Base-by-base conservation (phyloP, 1,140 invertebrate species). In the Drosophila lini region DNA sequence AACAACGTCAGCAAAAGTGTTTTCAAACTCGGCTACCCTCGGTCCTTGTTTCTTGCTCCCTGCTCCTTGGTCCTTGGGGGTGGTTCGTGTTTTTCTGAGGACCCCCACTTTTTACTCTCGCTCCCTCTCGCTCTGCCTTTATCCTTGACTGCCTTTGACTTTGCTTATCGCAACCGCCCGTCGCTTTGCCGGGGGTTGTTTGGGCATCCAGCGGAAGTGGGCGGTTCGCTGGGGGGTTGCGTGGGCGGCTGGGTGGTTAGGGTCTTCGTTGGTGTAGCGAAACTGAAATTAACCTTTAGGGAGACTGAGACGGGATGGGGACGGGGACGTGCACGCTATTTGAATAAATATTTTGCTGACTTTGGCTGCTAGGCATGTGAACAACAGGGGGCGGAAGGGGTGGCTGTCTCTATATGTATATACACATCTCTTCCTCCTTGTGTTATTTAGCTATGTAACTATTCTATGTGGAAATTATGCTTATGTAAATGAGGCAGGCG, bases 271-370 rank as follows among this genome's bases (percentile, higher is more conserved):
- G 75, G 60, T 83, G 67, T 53, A 78, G 68, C 79, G 53, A 89
- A 89, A 83, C 80, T 89, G 85, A 89, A 89, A 89, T 89, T 89
- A 89, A 89, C 84, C 84, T 89, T 84, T 80, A 61, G 80, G 80
- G 84, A 80, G 75, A 64, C 40, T 40, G 56, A 50, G 78, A 52
- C 11, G 48, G 8, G 42, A 19, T 28, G 25, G 8, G 3, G 25
- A n/a, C 25, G 25, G 15, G 47, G 47, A 50, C 45, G 65, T 52
- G 60, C 74, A 89, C 85, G 84, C 78, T 89, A 89, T 89, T 89
- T 89, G 85, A 89, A 89, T 89, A 89, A 84, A 89, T 89, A 89
- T 89, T 89, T 84, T 89, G 84, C 84, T 89, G 84, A 89, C 84
- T 89, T 80, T 65, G 80, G 80, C 77, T 82, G 76, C 36, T 64